A percentile compares a stretch with the other conserved stretches of the same genome.
Conservation (phyloP, 2,113 vertebrate genomes). For the Chinchilla lanigera region DNA sequence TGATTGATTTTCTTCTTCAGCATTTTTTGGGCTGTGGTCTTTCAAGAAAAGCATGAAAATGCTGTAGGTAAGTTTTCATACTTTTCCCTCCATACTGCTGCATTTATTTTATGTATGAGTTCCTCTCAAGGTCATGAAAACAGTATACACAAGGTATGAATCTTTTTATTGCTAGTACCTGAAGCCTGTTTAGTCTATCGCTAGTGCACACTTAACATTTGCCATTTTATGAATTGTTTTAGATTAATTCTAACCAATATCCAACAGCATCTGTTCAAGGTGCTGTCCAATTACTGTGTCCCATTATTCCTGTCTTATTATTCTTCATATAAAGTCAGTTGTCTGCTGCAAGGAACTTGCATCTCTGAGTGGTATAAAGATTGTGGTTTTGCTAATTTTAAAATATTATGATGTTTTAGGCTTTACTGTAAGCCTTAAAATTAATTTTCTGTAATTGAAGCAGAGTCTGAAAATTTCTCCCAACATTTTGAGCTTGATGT, state of each 20-base stretch:
- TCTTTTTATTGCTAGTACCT: background rate
- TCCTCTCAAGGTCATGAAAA: background rate
- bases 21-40: background rate
- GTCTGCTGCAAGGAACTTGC: background rate
- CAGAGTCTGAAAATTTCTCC: background rate
- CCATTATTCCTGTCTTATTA: background rate
- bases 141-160: background rate
- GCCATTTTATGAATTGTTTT: background rate
- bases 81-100: background rate
- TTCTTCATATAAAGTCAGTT: background rate
- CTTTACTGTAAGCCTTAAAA: background rate
- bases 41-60: background rate
- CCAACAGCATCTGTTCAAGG: accelerated
- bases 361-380: background rate
- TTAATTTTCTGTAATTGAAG: background rate
- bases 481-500: background rate
- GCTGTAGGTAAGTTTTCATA: too few species aligned
- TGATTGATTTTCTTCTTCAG: background rate
- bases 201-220: background rate
- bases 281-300: too few species aligned
- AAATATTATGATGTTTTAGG: background rate
- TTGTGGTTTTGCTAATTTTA: background rate
- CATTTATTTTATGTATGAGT: background rate
- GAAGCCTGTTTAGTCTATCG: background rate
- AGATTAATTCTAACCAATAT: background rate